Conservation (phyloP, 2,113 vertebrate genomes). For the Amazona guildingii region DNA sequence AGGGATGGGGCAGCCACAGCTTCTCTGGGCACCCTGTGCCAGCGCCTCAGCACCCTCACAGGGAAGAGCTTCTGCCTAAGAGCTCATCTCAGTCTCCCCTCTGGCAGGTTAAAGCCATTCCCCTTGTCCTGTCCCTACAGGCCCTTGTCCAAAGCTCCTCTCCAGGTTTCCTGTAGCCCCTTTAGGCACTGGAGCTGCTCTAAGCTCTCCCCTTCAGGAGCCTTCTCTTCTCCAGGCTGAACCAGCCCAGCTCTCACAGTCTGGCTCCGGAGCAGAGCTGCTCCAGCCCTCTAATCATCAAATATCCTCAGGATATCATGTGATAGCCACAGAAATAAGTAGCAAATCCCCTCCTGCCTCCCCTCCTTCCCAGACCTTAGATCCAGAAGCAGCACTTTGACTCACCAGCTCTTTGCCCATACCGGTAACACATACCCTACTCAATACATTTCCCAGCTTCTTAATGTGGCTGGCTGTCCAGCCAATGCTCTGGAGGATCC, state of each 20-base stretch:
- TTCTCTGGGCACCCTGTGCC: too few relatives aligned
- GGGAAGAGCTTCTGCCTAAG: too few relatives aligned
- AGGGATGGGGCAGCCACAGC: too few relatives aligned
- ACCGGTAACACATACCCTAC: background rate
- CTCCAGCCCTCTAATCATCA: background rate
- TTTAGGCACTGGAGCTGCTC: background rate
- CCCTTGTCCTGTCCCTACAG: too few relatives aligned
- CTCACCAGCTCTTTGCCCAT: background rate
- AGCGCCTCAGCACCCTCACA: too few relatives aligned
- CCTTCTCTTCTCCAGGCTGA: background rate
- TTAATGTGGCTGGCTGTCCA: rapidly evolving
- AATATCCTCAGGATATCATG: background rate
- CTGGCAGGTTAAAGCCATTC: too few relatives aligned
- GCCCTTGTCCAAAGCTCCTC: too few relatives aligned
- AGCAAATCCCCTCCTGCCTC: background rate
- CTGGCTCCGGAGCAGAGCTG: background rate
- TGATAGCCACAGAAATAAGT: background rate
- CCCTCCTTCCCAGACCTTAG: background rate
- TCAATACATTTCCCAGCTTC: background rate
- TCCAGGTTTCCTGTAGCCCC: too few relatives aligned
- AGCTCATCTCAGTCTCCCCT: too few relatives aligned
- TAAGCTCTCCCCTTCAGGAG: background rate
- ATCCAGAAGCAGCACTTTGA: background rate
- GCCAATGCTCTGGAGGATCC: background rate
- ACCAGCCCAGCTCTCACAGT: background rate